These are phyloP conservation scores for Thera britannica DNA, from an alignment of 2,888 invertebrate genomes.

Conservation along the genomic window DNA sequence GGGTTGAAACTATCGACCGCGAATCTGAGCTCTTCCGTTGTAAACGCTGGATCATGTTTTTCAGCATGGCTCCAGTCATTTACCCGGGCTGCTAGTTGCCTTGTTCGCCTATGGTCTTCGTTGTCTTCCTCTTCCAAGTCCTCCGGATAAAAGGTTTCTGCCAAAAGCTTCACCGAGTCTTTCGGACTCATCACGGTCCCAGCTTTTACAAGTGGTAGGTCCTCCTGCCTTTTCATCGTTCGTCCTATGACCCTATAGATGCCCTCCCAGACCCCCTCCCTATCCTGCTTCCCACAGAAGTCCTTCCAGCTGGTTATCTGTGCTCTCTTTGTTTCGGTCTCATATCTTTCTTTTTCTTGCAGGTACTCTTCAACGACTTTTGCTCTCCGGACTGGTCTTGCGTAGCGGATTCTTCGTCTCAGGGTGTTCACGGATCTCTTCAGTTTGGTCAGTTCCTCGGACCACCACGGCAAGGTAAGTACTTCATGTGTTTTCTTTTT, in stretches of 20 bases:
- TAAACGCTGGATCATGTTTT: conserved; percentile 36
- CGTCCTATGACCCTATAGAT: not conserved
- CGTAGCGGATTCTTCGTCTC: not conserved
- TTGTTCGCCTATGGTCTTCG: not conserved
- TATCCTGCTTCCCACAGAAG: not conserved
- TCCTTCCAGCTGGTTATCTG: not conserved
- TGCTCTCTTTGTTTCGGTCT: not conserved
- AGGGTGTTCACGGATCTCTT: not conserved
- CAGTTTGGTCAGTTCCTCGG: not conserved
- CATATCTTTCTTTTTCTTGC: not conserved
- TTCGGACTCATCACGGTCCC: not conserved
- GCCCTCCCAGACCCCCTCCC: not conserved
- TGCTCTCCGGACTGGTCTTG: not conserved
- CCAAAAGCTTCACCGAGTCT: not conserved
- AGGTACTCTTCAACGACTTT: not conserved
- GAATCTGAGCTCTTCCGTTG: conserved; percentile 20
- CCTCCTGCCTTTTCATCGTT: not conserved
- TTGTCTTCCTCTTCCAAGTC: not conserved
- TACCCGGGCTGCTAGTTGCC: not conserved
- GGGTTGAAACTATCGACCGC: conserved; percentile 29
- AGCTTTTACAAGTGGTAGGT: not conserved
- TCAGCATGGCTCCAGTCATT: conserved; percentile 16
- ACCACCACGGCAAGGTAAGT: not conserved
- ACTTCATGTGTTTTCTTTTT: not conserved
- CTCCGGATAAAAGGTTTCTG: not conserved